Evolutionary conservation across 2,113 vertebrate species (phyloP).

Genomic region (Suricata suricatta): DNA sequence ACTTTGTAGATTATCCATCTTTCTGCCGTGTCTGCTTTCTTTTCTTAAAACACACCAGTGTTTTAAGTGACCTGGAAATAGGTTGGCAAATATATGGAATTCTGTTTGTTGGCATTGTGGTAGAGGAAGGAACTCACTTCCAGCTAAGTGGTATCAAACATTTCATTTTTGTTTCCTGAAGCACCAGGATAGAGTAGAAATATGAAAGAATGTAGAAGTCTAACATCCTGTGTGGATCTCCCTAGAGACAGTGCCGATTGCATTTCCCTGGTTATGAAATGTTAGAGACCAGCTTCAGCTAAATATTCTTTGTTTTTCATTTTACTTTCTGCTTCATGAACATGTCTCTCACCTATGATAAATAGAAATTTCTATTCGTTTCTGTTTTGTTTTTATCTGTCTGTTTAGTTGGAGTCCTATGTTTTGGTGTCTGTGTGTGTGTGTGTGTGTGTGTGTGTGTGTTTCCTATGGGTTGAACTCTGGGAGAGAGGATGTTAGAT

Average conservation of each 20-base stretch:
- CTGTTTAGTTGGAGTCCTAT: background rate
- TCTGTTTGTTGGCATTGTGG: background rate
- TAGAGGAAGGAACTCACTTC: background rate
- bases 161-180: background rate
- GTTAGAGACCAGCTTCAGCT: background rate
- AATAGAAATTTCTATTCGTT: conserved; percentile 1
- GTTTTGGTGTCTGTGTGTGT: background rate
- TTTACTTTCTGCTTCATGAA: background rate
- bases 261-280: background rate
- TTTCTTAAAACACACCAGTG: background rate
- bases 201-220: background rate
- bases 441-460: no score
- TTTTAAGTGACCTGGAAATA: background rate
- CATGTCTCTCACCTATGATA: conserved; percentile 6
- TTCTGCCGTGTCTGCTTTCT: background rate
- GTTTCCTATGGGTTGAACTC: background rate
- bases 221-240: background rate
- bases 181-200: conserved; percentile 9
- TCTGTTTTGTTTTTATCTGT: background rate
- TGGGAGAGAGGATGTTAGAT: conserved; percentile 25
- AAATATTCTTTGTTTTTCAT: conserved; percentile 33
- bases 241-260: background rate
- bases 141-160: background rate
- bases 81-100: background rate
- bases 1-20: background rate